These are phyloP conservation scores for Ophioninae sp. DNA, from an alignment of 2,888 invertebrate genomes.

Conservation along the genomic window DNA sequence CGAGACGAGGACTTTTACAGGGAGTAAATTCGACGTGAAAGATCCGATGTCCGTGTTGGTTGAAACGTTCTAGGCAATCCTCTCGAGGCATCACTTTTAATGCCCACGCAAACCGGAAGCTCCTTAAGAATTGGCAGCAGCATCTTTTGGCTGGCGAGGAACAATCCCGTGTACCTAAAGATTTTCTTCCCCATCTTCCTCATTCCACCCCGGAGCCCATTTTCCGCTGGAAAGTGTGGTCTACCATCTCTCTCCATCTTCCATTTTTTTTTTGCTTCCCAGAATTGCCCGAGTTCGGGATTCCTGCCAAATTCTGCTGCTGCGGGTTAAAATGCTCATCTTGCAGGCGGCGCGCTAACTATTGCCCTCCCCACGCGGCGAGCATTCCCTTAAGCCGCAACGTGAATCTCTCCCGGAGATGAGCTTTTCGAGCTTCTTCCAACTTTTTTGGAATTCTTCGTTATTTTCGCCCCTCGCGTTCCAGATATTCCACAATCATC, in stretches of 20 bases:
- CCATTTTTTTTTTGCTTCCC: constrained; percentile 4
- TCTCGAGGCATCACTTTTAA: constrained; percentile 67
- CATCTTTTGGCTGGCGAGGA: constrained; percentile 54
- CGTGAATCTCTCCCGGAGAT: background rate
- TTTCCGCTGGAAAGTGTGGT: constrained; percentile 34
- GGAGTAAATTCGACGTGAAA: constrained; percentile 1
- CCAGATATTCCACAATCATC: constrained; percentile 12
- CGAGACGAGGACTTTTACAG: background rate
- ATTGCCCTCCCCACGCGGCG: background rate
- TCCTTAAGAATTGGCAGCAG: constrained; percentile 76
- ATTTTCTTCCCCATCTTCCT: constrained; percentile 16
- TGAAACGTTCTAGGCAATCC: background rate
- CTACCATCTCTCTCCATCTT: constrained; percentile 16
- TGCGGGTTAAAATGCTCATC: constrained; percentile 60
- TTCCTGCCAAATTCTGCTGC: constrained; percentile 67
- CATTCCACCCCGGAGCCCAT: constrained; percentile 23
- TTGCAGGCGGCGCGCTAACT: constrained; percentile 35
- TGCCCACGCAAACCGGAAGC: constrained; percentile 68
- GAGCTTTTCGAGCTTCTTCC: background rate
- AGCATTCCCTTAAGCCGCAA: background rate
- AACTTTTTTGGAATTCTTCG: background rate
- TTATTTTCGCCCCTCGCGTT: constrained; percentile 1
- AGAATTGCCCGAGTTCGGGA: constrained; percentile 44
- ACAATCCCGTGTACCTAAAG: constrained; percentile 5
- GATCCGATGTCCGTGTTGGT: constrained; percentile 3